Evolutionary conservation across 1,140 invertebrate genomes (phyloP), one percentile per base, ranked within the genome.

Genomic region (Anastrepha obliqua): DNA sequence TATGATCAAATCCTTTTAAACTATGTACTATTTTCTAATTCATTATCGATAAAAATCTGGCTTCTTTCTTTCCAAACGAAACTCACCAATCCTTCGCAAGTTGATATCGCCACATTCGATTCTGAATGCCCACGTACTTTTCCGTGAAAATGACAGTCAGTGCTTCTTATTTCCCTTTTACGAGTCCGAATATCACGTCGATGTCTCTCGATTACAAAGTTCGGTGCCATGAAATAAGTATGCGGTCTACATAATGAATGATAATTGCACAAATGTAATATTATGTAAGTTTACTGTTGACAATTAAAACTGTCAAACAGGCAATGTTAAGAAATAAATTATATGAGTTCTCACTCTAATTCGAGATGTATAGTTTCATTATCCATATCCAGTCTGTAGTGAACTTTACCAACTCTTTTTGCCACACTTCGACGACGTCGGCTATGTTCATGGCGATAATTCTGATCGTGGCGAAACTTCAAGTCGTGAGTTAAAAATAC

Each of bases 61-160:
- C 8, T 0, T 20, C 7, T 15, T 6, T 74, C 20, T 59, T 85
- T 9, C 39, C 59, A n/a, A 59, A 15, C 29, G 29, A 44, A 89
- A 95, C 96, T 97, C 94, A 98, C 97, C 95, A 98, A 93, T 91
- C 97, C 97, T 91, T 97, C 94, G 92, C 97, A 98, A 6, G 97
- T 95, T 15, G 97, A 97, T 44, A 98, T 92, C 58, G 97, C 96
- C 59, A 97, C 96, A 78, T 93, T 94, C 39, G 97, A 97, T 86
- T 94, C 90, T 1, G 93, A 92, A 81, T 97, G 95, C 42, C 96
- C 96, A 78, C 95, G 94, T 87, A 98, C 94, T 88, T 95, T 94
- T 87, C 97, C 97, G 65, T 95, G 95, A 93, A 96, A 97, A 94
- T 97, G 96, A 91, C 97, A 98, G 86, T 95, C 88, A n/a, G 86